phyloP scores from a whole-genome alignment of 37 sponge, comb jelly and placozoan species.

The Dysidea cf. avara region DNA sequence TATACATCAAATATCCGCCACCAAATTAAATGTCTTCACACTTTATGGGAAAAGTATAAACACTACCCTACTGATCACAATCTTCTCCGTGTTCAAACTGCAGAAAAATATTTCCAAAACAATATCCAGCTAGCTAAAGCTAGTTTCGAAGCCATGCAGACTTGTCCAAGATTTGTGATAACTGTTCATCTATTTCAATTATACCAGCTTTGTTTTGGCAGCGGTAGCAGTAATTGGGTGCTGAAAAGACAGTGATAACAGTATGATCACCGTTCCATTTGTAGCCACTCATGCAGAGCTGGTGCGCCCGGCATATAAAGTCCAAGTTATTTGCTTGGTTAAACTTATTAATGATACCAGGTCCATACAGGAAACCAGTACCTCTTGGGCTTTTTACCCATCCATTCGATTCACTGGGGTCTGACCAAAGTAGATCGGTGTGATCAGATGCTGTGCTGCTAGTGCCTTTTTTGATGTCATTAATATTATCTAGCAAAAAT shows the following conservation, averaged over 20 bases:
- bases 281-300: constrained; percentile 99
- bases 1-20: too few species aligned
- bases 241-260: constrained; percentile 98
- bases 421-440: constrained; percentile 99
- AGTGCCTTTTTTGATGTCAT: constrained; percentile 24
- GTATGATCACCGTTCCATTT: constrained; percentile 98
- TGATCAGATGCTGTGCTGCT: too few species aligned
- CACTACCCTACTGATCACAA: too few species aligned
- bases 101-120: too few species aligned
- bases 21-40: too few species aligned
- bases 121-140: too few species aligned
- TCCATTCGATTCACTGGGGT: constrained; percentile 94
- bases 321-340: constrained; percentile 82
- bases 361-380: constrained; percentile 95
- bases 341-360: constrained; percentile 85
- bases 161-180: too few species aligned
- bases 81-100: too few species aligned
- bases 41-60: too few species aligned
- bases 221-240: constrained; percentile 99
- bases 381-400: constrained; percentile 97
- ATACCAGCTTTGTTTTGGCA: constrained; percentile 99
- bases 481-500: constrained; percentile 85
- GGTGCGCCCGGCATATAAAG: constrained; percentile 98
- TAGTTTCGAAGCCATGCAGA: too few species aligned
- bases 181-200: constrained; percentile 93